Evolutionary conservation across 2,888 invertebrate species (phyloP), one percentile per base, ranked within the genome.

Genomic region (Sericinus montela): DNA sequence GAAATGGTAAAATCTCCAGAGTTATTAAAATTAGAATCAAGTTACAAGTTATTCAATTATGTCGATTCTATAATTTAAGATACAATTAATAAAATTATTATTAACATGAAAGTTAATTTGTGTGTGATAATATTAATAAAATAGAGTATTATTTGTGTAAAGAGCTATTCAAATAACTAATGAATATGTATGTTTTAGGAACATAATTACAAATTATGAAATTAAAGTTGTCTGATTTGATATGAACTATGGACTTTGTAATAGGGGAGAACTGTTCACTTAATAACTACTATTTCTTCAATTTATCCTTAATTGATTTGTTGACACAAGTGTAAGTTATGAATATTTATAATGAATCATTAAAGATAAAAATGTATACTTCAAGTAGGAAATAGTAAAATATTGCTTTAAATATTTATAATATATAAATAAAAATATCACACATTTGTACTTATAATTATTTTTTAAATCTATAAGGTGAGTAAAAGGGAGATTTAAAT

Each of bases 251-350:
- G 19, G 19, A 19, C 19, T 19, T n/a, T 16, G 6, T 38, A 36
- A 9, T 39, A 19, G 36, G 34, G 25, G 16, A 16, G 40, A 35
- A 25, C 9, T 15, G 41, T 13, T 28, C 44, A 23, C 28, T n/a
- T 41, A 32, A 45, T 51, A 1, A 32, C 4, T 13, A 11, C 1
- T 6, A 45, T 52, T 42, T 50, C 38, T 14, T 49, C 9, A 38
- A 43, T 9, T 48, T 48, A 52, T 35, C 49, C 46, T 52, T 52
- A 32, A 52, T 35, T 39, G 15, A 44, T 38, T 37, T 23, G 51
- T 49, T 35, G 49, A 50, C 45, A 48, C 45, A 52, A 48, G 52
- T 54, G 52, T 45, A 52, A 34, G 9, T 36, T 1, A 14, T 11
- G 32, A n/a, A 13, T 40, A 34, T 6, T 15, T 7, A 10, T 6